A percentile compares a stretch with the other conserved stretches of the same genome.
Conservation (phyloP, 2,113 vertebrate species). For the Corythornis vintsioides region DNA sequence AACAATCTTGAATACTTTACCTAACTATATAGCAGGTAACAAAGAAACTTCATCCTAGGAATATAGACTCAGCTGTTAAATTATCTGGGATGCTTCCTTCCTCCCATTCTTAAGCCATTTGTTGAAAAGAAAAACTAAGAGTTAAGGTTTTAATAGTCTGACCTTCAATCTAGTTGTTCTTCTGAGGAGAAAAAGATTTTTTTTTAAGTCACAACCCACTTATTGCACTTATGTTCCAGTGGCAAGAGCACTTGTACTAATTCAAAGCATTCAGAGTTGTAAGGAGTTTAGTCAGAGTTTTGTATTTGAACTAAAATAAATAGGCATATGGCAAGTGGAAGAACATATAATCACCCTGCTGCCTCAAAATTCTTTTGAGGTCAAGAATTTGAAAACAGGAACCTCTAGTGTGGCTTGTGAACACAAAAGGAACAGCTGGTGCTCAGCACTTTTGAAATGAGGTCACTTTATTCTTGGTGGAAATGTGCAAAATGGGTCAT, state of each 20-base stretch:
- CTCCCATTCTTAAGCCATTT: not conserved
- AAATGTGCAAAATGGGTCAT: slow-evolving; percentile 70
- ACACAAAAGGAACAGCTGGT: slow-evolving; percentile 64
- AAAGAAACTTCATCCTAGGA: not conserved
- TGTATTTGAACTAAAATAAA: slow-evolving; percentile 29
- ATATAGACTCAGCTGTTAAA: not conserved
- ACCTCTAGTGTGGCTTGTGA: not conserved
- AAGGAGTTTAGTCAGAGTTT: slow-evolving; percentile 28
- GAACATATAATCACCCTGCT: slow-evolving; percentile 7
- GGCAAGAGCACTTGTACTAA: not conserved
- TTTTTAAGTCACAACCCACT: not conserved
- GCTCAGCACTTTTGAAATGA: slow-evolving; percentile 66
- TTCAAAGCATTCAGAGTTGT: slow-evolving; percentile 5
- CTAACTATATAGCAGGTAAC: not conserved
- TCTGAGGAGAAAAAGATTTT: not conserved
- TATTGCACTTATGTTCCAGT: not conserved
- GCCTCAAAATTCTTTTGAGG: slow-evolving; percentile 49
- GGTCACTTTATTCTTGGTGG: slow-evolving; percentile 69
- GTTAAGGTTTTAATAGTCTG: not conserved
- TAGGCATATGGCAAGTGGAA: slow-evolving; percentile 5
- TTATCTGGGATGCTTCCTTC: not conserved
- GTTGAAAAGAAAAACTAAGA: not conserved
- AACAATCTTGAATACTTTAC: not conserved
- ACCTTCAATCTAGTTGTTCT: not conserved
- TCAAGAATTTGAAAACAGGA: slow-evolving; percentile 55